A percentile compares a stretch with the other conserved stretches of the same genome.
Evolutionary conservation across 2,888 invertebrate species (phyloP).

Genomic region (Ornithoptera priamus): DNA sequence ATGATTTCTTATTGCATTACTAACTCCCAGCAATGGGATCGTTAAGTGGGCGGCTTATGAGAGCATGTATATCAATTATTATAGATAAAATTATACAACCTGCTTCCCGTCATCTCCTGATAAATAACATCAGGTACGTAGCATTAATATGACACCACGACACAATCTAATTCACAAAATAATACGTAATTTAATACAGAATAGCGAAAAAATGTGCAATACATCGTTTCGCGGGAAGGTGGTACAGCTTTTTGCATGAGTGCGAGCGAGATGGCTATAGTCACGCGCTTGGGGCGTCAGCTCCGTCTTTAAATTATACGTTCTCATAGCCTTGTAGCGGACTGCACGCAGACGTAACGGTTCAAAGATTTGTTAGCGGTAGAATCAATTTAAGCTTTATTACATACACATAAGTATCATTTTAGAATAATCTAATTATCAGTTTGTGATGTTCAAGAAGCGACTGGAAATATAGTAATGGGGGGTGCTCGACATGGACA

Average conservation of each 20-base stretch:
- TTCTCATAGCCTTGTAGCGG: conserved; percentile 78
- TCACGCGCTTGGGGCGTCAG: conserved; percentile 42
- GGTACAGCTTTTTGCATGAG: conserved; percentile 46
- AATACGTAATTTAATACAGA: conserved; percentile 75
- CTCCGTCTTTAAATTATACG: conserved; percentile 80
- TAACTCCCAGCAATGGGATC: too few species aligned
- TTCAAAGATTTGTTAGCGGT: conserved; percentile 35
- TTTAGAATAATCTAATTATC: conserved; percentile 23
- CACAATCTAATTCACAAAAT: conserved; percentile 79
- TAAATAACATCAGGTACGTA: conserved; percentile 54
- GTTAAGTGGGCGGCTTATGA: too few species aligned
- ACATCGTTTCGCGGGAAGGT: conserved; percentile 60
- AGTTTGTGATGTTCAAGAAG: conserved; percentile 43
- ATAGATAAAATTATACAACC: conserved; percentile 44
- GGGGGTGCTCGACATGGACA: conserved; percentile 79
- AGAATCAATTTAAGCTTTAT: conserved; percentile 42
- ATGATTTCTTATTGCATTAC: too few species aligned
- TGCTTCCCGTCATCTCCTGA: conserved; percentile 57
- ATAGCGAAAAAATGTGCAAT: conserved; percentile 75
- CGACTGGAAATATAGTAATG: conserved; percentile 74
- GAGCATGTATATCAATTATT: too few species aligned
- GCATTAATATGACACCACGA: conserved; percentile 70
- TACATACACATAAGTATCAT: accelerated
- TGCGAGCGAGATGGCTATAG: conserved; percentile 56
- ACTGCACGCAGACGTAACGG: conserved; percentile 43